Evolutionary conservation across 2,797 vertebrate species (phyloP).

Genomic region (Lindbergichthys nudifrons): DNA sequence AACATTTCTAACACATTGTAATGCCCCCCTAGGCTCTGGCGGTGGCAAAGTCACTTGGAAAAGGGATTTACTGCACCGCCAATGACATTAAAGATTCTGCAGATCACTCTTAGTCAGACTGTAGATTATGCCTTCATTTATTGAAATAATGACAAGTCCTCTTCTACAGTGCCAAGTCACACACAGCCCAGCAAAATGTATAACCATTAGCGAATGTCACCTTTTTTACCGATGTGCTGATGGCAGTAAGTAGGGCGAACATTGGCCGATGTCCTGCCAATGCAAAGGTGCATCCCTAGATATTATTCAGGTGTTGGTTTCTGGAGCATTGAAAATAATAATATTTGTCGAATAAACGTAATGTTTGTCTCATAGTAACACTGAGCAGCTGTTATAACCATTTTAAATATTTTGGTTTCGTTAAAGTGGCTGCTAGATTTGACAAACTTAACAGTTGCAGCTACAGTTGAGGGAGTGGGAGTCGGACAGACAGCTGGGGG

Average conservation of each 20-base stretch:
- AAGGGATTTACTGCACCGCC: background rate
- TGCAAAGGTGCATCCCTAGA: too few relatives aligned
- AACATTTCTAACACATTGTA: background rate
- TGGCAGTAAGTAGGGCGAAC: too few relatives aligned
- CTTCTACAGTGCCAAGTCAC: too few relatives aligned
- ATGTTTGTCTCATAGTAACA: background rate
- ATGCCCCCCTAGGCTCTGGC: background rate
- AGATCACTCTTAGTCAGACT: too few relatives aligned
- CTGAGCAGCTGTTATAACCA: background rate
- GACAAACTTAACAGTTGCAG: background rate
- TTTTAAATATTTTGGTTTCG: background rate
- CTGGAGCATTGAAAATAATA: background rate
- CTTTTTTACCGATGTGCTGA: too few relatives aligned
- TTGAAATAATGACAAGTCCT: too few relatives aligned
- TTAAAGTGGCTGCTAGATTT: background rate
- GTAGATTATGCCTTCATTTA: too few relatives aligned
- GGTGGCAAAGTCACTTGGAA: background rate
- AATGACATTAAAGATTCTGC: too few relatives aligned
- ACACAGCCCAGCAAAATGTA: too few relatives aligned
- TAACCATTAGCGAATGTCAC: too few relatives aligned
- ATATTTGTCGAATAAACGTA: background rate
- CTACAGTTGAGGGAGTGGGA: conserved; percentile 1
- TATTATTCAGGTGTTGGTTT: background rate
- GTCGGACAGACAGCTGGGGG: conserved; percentile 63
- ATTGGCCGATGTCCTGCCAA: too few relatives aligned